phyloP scores from a whole-genome alignment of 1,140 invertebrate species.

The Drosophila mauritiana region DNA sequence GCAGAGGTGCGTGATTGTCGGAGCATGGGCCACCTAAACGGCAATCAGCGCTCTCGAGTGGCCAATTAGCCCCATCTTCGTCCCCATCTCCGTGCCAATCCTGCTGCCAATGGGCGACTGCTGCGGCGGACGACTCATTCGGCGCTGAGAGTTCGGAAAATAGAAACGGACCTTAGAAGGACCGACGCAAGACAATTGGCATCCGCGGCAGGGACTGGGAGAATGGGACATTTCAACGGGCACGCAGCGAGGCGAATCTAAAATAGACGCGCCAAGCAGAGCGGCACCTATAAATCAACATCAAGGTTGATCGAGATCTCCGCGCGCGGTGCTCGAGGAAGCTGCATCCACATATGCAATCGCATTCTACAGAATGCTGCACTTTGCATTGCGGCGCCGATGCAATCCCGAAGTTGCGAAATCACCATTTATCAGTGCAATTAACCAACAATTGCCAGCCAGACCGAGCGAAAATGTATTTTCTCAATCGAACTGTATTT shows the following conservation, averaged over 20 bases:
- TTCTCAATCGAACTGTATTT: constrained; percentile 61
- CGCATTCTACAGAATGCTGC: background rate
- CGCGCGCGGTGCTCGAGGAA: constrained; percentile 70
- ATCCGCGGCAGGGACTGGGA: constrained; percentile 21
- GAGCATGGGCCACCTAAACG: constrained; percentile 16
- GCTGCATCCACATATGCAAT: constrained; percentile 15
- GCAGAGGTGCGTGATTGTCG: constrained; percentile 55
- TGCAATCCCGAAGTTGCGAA: constrained; percentile 64
- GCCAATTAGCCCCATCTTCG: constrained; percentile 5
- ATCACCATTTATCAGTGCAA: constrained; percentile 72
- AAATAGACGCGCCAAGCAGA: constrained; percentile 68
- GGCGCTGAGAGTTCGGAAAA: constrained; percentile 86
- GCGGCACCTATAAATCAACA: constrained; percentile 83
- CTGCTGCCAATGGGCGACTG: constrained; percentile 14
- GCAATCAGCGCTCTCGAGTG: constrained; percentile 46
- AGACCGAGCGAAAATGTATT: constrained; percentile 19
- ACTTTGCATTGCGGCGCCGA: constrained; percentile 2
- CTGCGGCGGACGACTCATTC: constrained; percentile 37
- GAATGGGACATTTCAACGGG: constrained; percentile 30
- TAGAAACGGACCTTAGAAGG: constrained; percentile 85
- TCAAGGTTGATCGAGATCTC: constrained; percentile 81
- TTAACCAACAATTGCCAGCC: constrained; percentile 63
- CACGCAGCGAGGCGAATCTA: constrained; percentile 54
- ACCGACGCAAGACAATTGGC: constrained; percentile 76
- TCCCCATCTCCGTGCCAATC: background rate